Conservation (phyloP, 2,113 vertebrate species). For the Sinocyclocheilus maitianheensis region DNA sequence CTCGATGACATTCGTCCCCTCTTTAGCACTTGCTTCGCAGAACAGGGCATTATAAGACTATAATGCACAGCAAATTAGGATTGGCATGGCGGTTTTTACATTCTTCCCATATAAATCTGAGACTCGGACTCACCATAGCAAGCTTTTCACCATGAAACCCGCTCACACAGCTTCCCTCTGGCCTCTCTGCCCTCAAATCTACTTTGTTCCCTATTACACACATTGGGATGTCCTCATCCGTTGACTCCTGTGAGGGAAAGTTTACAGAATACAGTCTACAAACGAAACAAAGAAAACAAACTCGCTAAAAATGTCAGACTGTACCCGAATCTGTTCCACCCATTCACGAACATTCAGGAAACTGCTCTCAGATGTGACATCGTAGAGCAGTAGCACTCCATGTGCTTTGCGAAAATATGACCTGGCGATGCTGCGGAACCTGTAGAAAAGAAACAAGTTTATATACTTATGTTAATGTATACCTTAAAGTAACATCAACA, state of each 20-base stretch:
- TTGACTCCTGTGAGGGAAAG: conserved; percentile 61
- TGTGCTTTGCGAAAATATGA: conserved; percentile 79
- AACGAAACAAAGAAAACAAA: background rate
- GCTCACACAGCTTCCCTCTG: conserved; percentile 58
- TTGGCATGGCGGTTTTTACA: no score
- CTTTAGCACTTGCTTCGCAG: conserved; percentile 79
- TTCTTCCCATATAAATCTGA: background rate
- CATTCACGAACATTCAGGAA: conserved; percentile 75
- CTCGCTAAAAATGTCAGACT: background rate
- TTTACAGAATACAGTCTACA: background rate
- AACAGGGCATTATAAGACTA: conserved; percentile 77
- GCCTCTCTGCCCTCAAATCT: conserved; percentile 62
- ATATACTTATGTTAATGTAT: no score
- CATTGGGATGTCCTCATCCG: conserved; percentile 60
- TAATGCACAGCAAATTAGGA: conserved; percentile 30
- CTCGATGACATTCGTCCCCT: conserved; percentile 71
- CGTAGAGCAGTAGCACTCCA: conserved; percentile 72
- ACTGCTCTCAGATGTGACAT: conserved; percentile 75
- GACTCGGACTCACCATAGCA: conserved; percentile 63
- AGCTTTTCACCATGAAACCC: conserved; percentile 71
- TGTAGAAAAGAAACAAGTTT: conserved; percentile 30
- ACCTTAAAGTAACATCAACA: background rate
- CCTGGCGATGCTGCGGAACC: conserved; percentile 75
- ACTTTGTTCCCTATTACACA: conserved; percentile 78
- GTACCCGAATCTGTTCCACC: conserved; percentile 78